A percentile compares a stretch with the other conserved stretches of the same genome.
Conservation (phyloP, 2,888 invertebrate species). For the Seira musarum region DNA sequence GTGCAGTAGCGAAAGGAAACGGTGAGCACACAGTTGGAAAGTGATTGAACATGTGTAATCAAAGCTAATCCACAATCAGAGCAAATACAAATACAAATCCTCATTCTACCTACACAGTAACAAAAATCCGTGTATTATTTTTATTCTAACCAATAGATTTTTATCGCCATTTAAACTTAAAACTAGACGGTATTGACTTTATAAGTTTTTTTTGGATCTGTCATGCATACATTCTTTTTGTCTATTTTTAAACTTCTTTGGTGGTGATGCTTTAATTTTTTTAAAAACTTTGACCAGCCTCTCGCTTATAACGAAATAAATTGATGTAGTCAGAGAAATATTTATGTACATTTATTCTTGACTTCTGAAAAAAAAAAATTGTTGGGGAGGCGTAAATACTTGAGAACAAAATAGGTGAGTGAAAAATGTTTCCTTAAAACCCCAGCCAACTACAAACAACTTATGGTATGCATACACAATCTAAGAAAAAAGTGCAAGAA, state of each 20-base stretch:
- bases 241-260: no score
- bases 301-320: no score
- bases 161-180: no score
- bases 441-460: background rate
- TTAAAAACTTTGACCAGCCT: no score
- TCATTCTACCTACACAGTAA: background rate
- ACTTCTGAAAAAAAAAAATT: no score
- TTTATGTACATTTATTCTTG: no score
- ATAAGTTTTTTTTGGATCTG: no score
- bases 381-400: background rate
- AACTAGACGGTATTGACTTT: no score
- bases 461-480: background rate
- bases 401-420: background rate
- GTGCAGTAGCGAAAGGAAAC: background rate
- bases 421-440: background rate
- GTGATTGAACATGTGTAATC: constrained; percentile 1
- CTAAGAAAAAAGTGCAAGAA: constrained; percentile 1
- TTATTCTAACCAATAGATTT: background rate
- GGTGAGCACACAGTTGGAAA: constrained; percentile 10
- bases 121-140: background rate
- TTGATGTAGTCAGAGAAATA: no score
- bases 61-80: constrained; percentile 5
- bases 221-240: no score
- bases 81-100: constrained; percentile 11
- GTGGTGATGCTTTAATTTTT: no score